Evolutionary conservation across 2,113 vertebrate genomes (phyloP).

Genomic region (Naja naja): DNA sequence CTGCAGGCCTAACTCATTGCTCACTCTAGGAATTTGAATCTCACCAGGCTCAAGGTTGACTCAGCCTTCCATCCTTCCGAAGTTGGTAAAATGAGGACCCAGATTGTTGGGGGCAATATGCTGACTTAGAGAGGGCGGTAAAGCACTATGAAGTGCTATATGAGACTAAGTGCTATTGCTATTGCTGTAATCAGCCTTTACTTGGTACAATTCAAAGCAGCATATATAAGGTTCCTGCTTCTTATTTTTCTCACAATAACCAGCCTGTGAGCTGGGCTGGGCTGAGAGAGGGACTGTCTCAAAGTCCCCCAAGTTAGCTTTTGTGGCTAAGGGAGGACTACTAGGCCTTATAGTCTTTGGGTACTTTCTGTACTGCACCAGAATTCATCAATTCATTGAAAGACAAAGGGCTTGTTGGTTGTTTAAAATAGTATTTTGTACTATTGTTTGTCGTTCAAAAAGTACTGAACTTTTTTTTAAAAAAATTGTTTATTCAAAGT

Average conservation of each 20-base stretch:
- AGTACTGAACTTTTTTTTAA: background rate
- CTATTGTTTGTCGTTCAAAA: background rate
- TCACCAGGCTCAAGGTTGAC: too few relatives aligned
- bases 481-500: too few relatives aligned
- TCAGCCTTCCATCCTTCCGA: too few relatives aligned
- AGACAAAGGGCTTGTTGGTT: background rate
- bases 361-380: background rate
- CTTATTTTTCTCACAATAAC: background rate
- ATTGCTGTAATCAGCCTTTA: background rate
- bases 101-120: too few relatives aligned
- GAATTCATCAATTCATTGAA: background rate
- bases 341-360: background rate
- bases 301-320: background rate
- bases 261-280: background rate
- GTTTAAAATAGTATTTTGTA: background rate
- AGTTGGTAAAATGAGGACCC: too few relatives aligned
- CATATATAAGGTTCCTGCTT: background rate
- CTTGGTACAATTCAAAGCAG: background rate
- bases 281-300: background rate
- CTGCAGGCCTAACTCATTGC: too few relatives aligned
- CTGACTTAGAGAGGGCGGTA: too few relatives aligned
- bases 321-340: background rate
- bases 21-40: too few relatives aligned
- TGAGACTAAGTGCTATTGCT: too few relatives aligned
- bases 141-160: too few relatives aligned